Evolutionary conservation across 2,797 vertebrate genomes (phyloP).

Genomic region (Catharus ustulatus): DNA sequence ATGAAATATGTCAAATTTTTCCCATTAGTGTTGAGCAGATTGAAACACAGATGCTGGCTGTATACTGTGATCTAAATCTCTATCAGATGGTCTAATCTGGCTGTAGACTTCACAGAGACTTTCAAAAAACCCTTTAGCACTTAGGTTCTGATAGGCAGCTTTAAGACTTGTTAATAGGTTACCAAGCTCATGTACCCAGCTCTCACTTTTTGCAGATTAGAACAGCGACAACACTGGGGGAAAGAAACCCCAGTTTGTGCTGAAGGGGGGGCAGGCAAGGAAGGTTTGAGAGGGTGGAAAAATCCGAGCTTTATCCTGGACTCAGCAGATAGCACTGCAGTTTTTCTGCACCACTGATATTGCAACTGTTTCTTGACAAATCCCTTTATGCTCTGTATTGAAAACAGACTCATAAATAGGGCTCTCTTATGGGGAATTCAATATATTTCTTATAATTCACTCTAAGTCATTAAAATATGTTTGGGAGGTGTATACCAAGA

Average conservation of each 20-base stretch:
- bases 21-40: constrained; percentile 37
- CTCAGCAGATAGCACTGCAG: background rate
- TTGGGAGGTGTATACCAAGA: background rate
- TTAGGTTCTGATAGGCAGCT: constrained; percentile 29
- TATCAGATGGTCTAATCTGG: constrained; percentile 52
- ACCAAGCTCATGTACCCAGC: background rate
- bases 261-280: background rate
- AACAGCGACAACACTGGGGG: background rate
- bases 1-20: constrained; percentile 37
- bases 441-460: constrained; percentile 42
- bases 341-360: constrained; percentile 58
- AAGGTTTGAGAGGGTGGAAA: background rate
- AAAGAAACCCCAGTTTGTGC: background rate
- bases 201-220: constrained; percentile 16
- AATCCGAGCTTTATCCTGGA: background rate
- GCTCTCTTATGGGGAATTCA: constrained; percentile 51
- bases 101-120: constrained; percentile 16
- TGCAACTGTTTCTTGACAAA: constrained; percentile 69
- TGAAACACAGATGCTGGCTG: constrained; percentile 48
- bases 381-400: constrained; percentile 57
- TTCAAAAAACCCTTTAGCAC: constrained; percentile 46
- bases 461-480: constrained; percentile 54
- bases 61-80: constrained; percentile 41
- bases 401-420: constrained; percentile 64
- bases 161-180: constrained; percentile 31